A percentile compares a stretch with the other conserved stretches of the same genome.
phyloP scores from a whole-genome alignment of 2,888 invertebrate species.

The Spodoptera picta region DNA sequence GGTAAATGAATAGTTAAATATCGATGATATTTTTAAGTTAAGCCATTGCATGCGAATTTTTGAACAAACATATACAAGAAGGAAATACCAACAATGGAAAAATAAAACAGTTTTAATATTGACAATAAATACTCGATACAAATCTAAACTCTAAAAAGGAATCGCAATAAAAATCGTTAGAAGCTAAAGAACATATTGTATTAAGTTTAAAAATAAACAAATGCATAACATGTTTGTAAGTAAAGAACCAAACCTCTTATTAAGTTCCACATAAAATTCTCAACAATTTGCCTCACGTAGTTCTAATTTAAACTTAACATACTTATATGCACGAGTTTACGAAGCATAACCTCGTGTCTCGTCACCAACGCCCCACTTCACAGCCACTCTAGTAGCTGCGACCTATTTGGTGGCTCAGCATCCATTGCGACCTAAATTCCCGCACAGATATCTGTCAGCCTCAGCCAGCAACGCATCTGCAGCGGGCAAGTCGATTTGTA shows the following conservation, averaged over 20 bases:
- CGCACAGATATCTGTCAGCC: conserved; percentile 67
- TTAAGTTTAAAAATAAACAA: too few relatives aligned
- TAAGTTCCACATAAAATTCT: background rate
- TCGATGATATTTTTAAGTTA: too few relatives aligned
- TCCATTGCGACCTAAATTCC: conserved; percentile 72
- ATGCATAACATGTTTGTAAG: too few relatives aligned
- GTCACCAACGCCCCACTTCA: conserved; percentile 54
- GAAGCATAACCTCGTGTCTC: conserved; percentile 45
- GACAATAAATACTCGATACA: too few relatives aligned
- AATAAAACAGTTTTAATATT: too few relatives aligned
- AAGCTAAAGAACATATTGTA: too few relatives aligned
- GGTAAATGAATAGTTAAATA: too few relatives aligned
- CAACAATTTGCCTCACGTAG: conserved; percentile 41
- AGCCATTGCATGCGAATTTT: too few relatives aligned
- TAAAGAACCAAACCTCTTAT: background rate
- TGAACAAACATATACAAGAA: too few relatives aligned
- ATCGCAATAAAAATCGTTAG: too few relatives aligned
- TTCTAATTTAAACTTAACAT: conserved; percentile 51
- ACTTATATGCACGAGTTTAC: conserved; percentile 47
- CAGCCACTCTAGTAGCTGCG: conserved; percentile 57
- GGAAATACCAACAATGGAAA: too few relatives aligned
- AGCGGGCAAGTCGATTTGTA: conserved; percentile 66
- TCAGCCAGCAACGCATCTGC: conserved; percentile 67
- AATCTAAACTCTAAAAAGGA: too few relatives aligned
- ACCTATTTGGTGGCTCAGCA: conserved; percentile 64